Percentiles rank a stretch among this genome's conserved stretches.
Evolutionary conservation across 1,140 invertebrate species (phyloP).

Genomic region (Streblospio benedicti): DNA sequence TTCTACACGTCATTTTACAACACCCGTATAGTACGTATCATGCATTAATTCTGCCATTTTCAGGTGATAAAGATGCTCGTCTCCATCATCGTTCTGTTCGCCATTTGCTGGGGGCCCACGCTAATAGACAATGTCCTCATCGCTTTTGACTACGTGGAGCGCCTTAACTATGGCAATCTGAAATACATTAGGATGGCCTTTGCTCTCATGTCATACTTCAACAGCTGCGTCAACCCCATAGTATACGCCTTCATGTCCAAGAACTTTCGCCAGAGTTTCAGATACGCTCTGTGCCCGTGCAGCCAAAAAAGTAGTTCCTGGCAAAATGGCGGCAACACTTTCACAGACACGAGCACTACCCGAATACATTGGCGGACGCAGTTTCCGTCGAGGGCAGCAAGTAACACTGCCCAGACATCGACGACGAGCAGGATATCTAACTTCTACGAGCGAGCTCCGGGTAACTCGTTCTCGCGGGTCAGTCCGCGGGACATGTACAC

Average conservation of each 20-base stretch:
- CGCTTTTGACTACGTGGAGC: slow-evolving; percentile 53
- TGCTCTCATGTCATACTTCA: slow-evolving; percentile 52
- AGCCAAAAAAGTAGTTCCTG: no score
- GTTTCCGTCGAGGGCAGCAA: no score
- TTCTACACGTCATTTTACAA: no score
- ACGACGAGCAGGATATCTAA: no score
- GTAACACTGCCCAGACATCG: no score
- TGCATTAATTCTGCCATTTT: no score
- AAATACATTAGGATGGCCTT: slow-evolving; percentile 59
- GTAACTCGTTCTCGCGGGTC: no score
- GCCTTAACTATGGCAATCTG: slow-evolving; percentile 48
- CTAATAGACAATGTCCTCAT: slow-evolving; percentile 48
- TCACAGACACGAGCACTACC: background rate
- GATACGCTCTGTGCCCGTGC: background rate
- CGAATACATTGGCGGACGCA: background rate
- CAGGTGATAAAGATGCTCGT: slow-evolving; percentile 52
- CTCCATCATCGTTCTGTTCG: slow-evolving; percentile 48
- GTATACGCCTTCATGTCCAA: slow-evolving; percentile 74
- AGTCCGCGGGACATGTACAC: no score
- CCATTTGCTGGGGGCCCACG: slow-evolving; percentile 51
- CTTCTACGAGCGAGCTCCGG: no score
- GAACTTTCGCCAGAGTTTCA: slow-evolving; percentile 54
- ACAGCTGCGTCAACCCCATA: slow-evolving; percentile 67
- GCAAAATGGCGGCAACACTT: no score
- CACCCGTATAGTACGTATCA: no score